Percentiles rank a stretch among this genome's conserved stretches.
These are phyloP conservation scores for Ctenopoma multispine DNA, from an alignment of 2,797 vertebrate species.

Conservation along the genomic window DNA sequence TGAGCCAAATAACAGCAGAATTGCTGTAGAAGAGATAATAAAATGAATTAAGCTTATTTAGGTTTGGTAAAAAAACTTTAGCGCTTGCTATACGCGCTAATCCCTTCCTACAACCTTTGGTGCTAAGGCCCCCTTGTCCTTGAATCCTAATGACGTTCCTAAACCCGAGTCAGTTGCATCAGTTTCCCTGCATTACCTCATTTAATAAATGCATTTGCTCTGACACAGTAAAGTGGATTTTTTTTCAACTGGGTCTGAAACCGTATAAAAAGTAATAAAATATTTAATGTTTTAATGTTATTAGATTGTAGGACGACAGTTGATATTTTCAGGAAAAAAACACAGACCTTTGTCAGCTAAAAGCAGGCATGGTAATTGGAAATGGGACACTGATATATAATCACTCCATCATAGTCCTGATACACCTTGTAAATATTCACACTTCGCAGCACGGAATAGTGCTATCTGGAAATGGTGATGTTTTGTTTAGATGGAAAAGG, in stretches of 20 bases:
- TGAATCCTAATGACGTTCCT: no score
- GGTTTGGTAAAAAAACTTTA: no score
- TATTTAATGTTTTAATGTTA: slow-evolving; percentile 20
- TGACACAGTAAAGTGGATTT: neutral
- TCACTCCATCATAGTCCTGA: slow-evolving; percentile 43
- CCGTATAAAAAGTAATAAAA: slow-evolving; percentile 10
- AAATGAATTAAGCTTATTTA: no score
- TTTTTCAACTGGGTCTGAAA: slow-evolving; percentile 5
- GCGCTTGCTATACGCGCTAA: no score
- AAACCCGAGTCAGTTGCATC: slow-evolving; percentile 28
- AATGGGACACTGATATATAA: slow-evolving; percentile 69
- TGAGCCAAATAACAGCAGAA: no score
- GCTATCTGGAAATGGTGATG: slow-evolving; percentile 56
- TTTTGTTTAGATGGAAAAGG: slow-evolving; percentile 58
- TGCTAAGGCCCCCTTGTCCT: no score
- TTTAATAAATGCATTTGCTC: slow-evolving; percentile 21
- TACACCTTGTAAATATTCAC: slow-evolving; percentile 64
- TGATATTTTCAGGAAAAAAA: slow-evolving; percentile 25
- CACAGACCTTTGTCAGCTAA: slow-evolving; percentile 24
- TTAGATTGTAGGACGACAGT: slow-evolving; percentile 27
- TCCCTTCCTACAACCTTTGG: no score
- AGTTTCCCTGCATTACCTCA: slow-evolving; percentile 6
- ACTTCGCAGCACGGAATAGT: slow-evolving; percentile 41
- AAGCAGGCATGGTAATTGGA: slow-evolving; percentile 63
- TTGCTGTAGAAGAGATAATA: no score